A percentile compares a stretch with the other conserved stretches of the same genome.
Conservation (phyloP, 2,113 vertebrate genomes). For the Takifugu bimaculatus region DNA sequence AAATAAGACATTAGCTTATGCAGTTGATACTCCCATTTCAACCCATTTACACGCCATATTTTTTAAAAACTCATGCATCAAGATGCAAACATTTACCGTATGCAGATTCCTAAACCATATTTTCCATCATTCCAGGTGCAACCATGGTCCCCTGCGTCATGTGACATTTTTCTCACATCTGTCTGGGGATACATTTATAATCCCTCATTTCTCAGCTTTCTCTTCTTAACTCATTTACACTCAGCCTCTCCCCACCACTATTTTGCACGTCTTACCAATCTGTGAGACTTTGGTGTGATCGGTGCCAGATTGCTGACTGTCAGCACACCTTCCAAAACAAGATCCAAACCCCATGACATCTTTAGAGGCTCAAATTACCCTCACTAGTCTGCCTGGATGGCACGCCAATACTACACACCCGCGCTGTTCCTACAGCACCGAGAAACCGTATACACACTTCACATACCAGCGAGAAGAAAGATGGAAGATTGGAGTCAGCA, state of each 20-base stretch:
- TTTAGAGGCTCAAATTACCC: constrained; percentile 66
- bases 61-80: neutral
- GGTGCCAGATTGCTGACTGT: constrained; percentile 65
- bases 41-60: constrained; percentile 6
- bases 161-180: constrained; percentile 53
- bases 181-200: constrained; percentile 54
- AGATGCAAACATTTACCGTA: neutral
- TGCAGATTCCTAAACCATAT: constrained; percentile 43
- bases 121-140: constrained; percentile 57
- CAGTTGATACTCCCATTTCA: constrained; percentile 4
- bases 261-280: constrained; percentile 67
- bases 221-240: constrained; percentile 69
- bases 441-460: constrained; percentile 29
- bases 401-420: constrained; percentile 44
- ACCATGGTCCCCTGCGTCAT: constrained; percentile 46
- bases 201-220: constrained; percentile 39
- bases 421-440: constrained; percentile 30
- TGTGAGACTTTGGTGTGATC: constrained; percentile 62
- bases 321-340: constrained; percentile 61
- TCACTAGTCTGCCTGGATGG: constrained; percentile 51
- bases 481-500: constrained; percentile 57
- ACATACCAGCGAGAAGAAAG: constrained; percentile 17
- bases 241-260: constrained; percentile 54
- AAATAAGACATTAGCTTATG: constrained; percentile 16
- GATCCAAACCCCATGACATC: constrained; percentile 42